Evolutionary conservation across 2,888 invertebrate genomes (phyloP), one percentile per base, ranked within the genome.

Genomic region (Plemyria rubiginata): DNA sequence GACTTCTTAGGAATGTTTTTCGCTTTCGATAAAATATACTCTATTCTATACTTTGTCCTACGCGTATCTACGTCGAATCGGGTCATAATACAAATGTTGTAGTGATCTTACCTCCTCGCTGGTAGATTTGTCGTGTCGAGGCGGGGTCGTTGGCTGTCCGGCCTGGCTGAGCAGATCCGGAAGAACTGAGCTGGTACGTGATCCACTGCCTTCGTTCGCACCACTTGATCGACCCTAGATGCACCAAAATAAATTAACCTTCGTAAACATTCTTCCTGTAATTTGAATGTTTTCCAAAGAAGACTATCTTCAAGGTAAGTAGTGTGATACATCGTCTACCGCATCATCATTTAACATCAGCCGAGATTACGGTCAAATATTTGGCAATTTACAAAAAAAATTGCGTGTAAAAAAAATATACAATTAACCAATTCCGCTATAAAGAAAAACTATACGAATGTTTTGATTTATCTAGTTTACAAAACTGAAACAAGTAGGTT

Each of bases 101-200:
- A 41, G 22, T 46, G 22, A 62, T 66, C 95, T 93, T 93, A 98
- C 98, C 97, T 99, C 99, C 91, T 99, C 99, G 84, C 97, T 98
- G 78, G 97, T 97, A 73, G 97, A 96, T 87, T 98, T 98, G 93
- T 99, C 98, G 84, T 96, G 97, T 57, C 98, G 94, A 76, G 97
- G 96, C 65, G 98, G 97, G 40, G 97, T 97, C 72, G 97, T 97
- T 67, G 96, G 96, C 83, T 95, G 95, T 63, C 95, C 95, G 65
- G 96, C 96, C 93, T 97, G 98, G 83, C 98, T 98, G 73, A 99
- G 95, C 75, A 99, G 95, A 93, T 99, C 99, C 58, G 99, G 99
- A 74, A 99, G 94, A 60, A 99, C 99, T 59, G 97, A 97, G 92
- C 97, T 98, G 70, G 97, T 97, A 71, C 98, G 95, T 32, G 98